Evolutionary conservation across 2,888 invertebrate species (phyloP), one percentile per base, ranked within the genome.

Genomic region (Melinaea marsaeus): DNA sequence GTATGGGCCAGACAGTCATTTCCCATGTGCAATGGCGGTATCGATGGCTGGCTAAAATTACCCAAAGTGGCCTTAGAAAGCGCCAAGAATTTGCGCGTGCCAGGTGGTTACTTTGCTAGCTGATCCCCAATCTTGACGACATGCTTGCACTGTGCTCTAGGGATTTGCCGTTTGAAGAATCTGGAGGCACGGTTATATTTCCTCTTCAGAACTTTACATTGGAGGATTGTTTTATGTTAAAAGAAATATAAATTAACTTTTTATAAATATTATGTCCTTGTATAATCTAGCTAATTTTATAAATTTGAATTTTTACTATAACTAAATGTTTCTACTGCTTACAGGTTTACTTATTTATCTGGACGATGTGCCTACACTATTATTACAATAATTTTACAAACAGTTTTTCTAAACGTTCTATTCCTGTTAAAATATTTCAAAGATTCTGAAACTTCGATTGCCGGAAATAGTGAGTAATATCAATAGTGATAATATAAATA

Each of bases 281-380:
- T 35, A 5, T 4, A 51, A 13, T 2, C 9, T 4, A 32, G 37
- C 4, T 9, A 35, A 37, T 11, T 4, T 35, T 33, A 58, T 3
- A 11, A 22, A 11, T 22, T 9, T 13, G 5, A 7, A 13, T 2
- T n/a, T 4, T 13, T 2, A 7, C n/a, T 46, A 5, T 57, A 9
- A 9, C 7, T 42, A 42, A 42, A 42, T 42, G 11, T 42, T 7
- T 6, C 3, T 6, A 37, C 37, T 48, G 4, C 55, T 76, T 72
- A 4, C 75, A 85, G 86, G 56, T 86, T 86, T 57, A 78, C 73
- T 13, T 74, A 73, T 5, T 68, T 70, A 5, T 86, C 86, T 0
- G 78, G 75, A 68, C 76, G 81, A 57, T 80, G 75, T 60, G 1
- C 75, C 0, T 85, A 82, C 61, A 74, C 79, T 0, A 63, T 77